Evolutionary conservation across 2,113 vertebrate species (phyloP).

Genomic region (Coregonus clupeaformis): DNA sequence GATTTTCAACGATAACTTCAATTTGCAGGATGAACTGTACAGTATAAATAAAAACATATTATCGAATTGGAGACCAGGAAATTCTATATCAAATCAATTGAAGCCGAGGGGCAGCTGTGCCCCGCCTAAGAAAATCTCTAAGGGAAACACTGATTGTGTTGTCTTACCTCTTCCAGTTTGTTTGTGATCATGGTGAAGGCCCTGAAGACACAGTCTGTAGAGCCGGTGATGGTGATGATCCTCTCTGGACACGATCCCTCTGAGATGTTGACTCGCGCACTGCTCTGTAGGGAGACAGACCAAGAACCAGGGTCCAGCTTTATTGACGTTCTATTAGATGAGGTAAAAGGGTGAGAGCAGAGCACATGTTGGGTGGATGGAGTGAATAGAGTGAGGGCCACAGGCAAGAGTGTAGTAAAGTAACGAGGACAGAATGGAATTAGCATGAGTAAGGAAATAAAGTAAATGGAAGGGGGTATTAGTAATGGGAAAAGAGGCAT

Average conservation of each 20-base stretch:
- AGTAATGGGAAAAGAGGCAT: slow-evolving; percentile 13
- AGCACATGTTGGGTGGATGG: too few species aligned
- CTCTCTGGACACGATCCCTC: slow-evolving; percentile 91
- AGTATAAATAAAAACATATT: slow-evolving; percentile 27
- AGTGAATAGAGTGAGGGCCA: too few species aligned
- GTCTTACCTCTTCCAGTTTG: slow-evolving; percentile 87
- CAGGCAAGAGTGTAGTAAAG: too few species aligned
- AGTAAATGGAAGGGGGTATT: too few species aligned
- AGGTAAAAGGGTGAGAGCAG: too few species aligned
- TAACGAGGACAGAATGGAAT: too few species aligned
- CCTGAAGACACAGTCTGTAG: slow-evolving; percentile 86
- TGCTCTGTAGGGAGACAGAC: slow-evolving; percentile 75
- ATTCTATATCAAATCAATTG: slow-evolving; percentile 20
- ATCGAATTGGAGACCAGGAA: slow-evolving; percentile 50
- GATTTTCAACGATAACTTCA: too few species aligned
- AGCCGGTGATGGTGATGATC: slow-evolving; percentile 92
- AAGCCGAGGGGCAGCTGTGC: not conserved
- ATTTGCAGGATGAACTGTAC: too few species aligned
- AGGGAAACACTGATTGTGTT: not conserved
- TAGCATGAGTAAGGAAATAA: too few species aligned
- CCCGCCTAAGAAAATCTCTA: not conserved
- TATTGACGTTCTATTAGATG: too few species aligned
- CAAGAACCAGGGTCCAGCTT: not conserved
- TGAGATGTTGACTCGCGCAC: slow-evolving; percentile 89
- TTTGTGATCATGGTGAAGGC: slow-evolving; percentile 92